Percentiles rank a stretch among this genome's conserved stretches.
These are phyloP conservation scores for Recurvirostra avosetta DNA, from an alignment of 2,113 vertebrate species.

Conservation along the genomic window DNA sequence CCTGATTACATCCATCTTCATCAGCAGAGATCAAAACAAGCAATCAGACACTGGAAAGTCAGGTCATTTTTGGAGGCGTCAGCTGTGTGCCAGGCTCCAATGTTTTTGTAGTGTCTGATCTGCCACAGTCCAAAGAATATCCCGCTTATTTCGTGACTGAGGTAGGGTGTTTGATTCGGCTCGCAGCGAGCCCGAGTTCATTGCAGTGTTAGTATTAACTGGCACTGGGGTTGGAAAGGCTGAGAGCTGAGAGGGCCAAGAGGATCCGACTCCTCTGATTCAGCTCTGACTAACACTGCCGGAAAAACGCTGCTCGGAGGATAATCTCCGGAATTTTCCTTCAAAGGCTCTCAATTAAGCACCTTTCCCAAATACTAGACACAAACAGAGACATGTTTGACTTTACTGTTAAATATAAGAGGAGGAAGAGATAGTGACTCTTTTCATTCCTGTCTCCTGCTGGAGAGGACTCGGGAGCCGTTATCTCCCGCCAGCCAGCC, in stretches of 20 bases:
- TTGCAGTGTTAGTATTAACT: constrained; percentile 10
- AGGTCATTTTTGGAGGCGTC: not conserved
- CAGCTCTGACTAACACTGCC: constrained; percentile 26
- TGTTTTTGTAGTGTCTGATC: constrained; percentile 32
- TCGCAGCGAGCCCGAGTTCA: not conserved
- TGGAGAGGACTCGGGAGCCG: not conserved
- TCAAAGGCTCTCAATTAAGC: not conserved
- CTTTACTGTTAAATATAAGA: not conserved
- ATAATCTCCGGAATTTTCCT: constrained; percentile 29
- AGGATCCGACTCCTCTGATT: constrained; percentile 21
- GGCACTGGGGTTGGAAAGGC: constrained; percentile 25
- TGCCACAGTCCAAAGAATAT: constrained; percentile 10
- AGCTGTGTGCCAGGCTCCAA: not conserved
- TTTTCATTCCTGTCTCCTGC: not conserved
- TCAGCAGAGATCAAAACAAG: constrained; percentile 30
- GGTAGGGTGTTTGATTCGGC: not conserved
- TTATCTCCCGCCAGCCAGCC: not conserved
- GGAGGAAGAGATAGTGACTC: not conserved
- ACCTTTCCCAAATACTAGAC: not conserved
- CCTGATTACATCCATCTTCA: not conserved
- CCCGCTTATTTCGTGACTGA: not conserved
- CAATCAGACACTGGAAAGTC: not conserved
- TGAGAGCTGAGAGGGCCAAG: constrained; percentile 3
- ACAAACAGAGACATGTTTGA: not conserved
- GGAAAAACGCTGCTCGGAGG: not conserved